Evolutionary conservation across 2,113 vertebrate species (phyloP).

Genomic region (Prionailurus viverrinus): DNA sequence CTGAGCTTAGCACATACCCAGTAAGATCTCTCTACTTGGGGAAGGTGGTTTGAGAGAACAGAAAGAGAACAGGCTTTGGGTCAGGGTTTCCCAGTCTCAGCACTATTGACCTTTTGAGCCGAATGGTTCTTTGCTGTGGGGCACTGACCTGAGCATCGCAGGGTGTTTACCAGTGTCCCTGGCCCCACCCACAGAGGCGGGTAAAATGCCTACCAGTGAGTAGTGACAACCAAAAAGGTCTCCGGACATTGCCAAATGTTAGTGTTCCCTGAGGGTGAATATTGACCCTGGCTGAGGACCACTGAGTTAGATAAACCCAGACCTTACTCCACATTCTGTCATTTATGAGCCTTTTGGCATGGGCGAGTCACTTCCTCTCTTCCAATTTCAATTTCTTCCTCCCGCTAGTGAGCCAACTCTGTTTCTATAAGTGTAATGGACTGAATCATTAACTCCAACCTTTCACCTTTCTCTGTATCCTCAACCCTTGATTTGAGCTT

Average conservation of each 20-base stretch:
- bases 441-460: neutral
- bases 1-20: neutral
- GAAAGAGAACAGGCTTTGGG: neutral
- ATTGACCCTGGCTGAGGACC: neutral
- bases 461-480: neutral
- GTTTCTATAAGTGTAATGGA: neutral
- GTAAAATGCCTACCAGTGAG: neutral
- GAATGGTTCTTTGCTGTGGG: neutral
- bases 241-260: neutral
- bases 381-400: neutral
- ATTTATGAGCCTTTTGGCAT: neutral
- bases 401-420: neutral
- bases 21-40: fast-evolving
- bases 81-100: neutral
- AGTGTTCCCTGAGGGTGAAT: neutral
- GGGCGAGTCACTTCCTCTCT: neutral
- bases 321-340: neutral
- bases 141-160: fast-evolving
- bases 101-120: neutral
- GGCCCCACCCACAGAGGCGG: too few relatives aligned
- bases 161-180: neutral
- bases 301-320: too few relatives aligned
- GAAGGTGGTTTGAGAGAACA: neutral
- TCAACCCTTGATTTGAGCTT: neutral
- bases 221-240: neutral